phyloP scores from a whole-genome alignment of 2,113 vertebrate species.

The Alethe castanea region DNA sequence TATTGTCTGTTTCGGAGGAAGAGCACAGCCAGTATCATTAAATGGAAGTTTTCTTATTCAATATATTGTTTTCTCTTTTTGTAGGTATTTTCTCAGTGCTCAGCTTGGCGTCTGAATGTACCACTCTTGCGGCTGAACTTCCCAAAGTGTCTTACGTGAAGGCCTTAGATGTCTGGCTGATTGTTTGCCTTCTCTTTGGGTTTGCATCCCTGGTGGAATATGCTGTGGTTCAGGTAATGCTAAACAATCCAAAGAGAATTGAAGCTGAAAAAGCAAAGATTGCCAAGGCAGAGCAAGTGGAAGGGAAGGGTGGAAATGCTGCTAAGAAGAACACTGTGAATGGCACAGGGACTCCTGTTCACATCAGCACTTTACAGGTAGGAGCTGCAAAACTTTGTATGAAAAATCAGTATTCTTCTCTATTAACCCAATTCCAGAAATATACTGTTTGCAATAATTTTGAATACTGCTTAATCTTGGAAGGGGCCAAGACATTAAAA shows the following conservation, averaged over 20 bases:
- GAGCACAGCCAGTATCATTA: background rate
- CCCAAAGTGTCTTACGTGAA: constrained; percentile 99
- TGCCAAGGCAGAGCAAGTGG: constrained; percentile 85
- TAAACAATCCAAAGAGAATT: constrained; percentile 94
- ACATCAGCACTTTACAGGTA: constrained; percentile 96
- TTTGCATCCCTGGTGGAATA: constrained; percentile 98
- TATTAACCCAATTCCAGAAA: background rate
- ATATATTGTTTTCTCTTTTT: background rate
- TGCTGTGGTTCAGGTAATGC: constrained; percentile 95
- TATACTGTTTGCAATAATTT: background rate
- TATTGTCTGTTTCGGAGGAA: background rate
- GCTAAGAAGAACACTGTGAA: constrained; percentile 90
- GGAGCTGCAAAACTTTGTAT: background rate
- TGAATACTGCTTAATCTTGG: background rate
- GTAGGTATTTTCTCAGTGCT: constrained; percentile 97
- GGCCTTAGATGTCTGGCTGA: constrained; percentile 97
- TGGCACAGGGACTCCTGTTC: constrained; percentile 90
- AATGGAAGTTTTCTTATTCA: background rate
- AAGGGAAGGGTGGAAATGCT: constrained; percentile 78
- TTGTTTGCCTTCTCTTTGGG: constrained; percentile 97
- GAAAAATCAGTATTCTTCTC: background rate
- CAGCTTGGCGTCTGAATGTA: constrained; percentile 97
- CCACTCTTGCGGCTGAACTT: constrained; percentile 91
- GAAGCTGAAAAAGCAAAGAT: constrained; percentile 95
- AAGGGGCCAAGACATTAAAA: background rate